Base-by-base conservation (phyloP, 2,113 vertebrate genomes). In the Fregata magnificens region DNA sequence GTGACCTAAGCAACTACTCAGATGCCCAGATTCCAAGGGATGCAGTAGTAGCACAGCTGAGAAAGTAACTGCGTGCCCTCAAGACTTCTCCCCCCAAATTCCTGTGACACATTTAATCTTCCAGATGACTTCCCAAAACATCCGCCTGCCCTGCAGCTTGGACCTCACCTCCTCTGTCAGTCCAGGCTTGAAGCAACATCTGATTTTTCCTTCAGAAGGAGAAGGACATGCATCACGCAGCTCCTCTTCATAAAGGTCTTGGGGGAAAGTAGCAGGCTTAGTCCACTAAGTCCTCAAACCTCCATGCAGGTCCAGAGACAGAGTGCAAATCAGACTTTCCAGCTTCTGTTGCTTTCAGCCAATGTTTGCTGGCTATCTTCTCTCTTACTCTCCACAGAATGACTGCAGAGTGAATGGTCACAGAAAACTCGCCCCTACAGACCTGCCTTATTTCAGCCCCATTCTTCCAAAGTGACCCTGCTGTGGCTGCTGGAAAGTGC, bases 1-100 rank as follows among this genome's bases (percentile, higher is more conserved):
- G n/a, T 0, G 1, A 72, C 21, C 26, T 25, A 55, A 42, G 22
- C 7, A 21, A 5, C 31, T 20, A 2, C 38, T 15, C 9, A 7
- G 52, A 52, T 16, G 12, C 2, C 3, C 59, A 45, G 16, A 14
- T 69, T 34, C 58, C 42, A 69, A 25, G 76, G 11, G n/a, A n/a
- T 36, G 19, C 6, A 1, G 40, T 2, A 16, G 47, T 12, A 53
- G 42, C 24, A 28, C 62, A 82, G 44, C 45, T 58, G 36, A 58
- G 24, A 58, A 62, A 86, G 36, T 47, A 63, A 5, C 0, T 14
- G 2, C 2, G 0, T 21, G 28, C 32, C 24, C n/a, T 87, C 36
- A 13, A 53, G 50, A 7, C 55, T 67, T n/a, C 56, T 62, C 32
- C 29, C 26, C 20, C 26, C 14, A 36, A 61, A 67, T 36, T 34